Evolutionary conservation across 2,888 invertebrate species (phyloP).

Genomic region (Eurytoma adleriae): DNA sequence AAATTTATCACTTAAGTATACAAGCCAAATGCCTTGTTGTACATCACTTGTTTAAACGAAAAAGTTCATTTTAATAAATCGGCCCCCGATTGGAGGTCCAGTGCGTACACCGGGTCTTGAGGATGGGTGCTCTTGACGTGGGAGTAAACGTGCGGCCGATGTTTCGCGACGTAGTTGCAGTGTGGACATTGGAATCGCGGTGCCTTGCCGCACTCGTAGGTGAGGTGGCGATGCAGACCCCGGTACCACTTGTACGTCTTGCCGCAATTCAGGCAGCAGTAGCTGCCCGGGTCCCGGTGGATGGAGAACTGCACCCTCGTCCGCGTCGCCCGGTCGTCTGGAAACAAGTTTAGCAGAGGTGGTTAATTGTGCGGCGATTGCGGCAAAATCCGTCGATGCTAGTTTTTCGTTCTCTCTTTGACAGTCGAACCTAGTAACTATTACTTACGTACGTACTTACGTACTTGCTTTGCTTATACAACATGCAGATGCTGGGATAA

Average conservation of each 20-base stretch:
- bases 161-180: conserved; percentile 76
- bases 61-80: too few species aligned
- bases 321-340: neutral
- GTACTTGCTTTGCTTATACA: too few species aligned
- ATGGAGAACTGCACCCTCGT: neutral
- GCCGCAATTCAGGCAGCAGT: conserved; percentile 77
- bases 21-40: too few species aligned
- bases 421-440: too few species aligned
- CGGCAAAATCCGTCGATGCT: neutral
- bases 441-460: too few species aligned
- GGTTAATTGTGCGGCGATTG: neutral
- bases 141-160: conserved; percentile 78
- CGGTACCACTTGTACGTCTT: conserved; percentile 80
- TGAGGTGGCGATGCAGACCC: conserved; percentile 77
- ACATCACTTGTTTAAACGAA: too few species aligned
- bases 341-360: neutral
- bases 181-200: conserved; percentile 76
- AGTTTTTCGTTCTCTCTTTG: too few species aligned
- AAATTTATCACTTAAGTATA: too few species aligned
- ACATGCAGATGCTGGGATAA: too few species aligned
- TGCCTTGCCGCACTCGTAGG: conserved; percentile 71
- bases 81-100: neutral
- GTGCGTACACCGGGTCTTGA: neutral
- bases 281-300: conserved; percentile 59
- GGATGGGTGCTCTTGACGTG: conserved; percentile 75